Evolutionary conservation across 2,113 vertebrate genomes (phyloP).

Genomic region (Terrapene triunguis): DNA sequence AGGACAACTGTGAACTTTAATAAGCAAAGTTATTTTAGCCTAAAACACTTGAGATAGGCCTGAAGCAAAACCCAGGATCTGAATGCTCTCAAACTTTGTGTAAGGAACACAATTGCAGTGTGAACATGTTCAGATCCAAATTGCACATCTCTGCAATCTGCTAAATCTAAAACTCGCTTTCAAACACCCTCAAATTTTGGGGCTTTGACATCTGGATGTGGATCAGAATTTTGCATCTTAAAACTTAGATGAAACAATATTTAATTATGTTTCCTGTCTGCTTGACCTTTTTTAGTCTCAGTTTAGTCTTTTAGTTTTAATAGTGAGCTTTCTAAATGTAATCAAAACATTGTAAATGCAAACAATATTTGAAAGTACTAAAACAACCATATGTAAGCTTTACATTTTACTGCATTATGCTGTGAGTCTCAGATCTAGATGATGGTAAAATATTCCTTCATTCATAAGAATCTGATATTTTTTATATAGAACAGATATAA

Average conservation of each 20-base stretch:
- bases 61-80: neutral
- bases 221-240: neutral
- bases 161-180: neutral
- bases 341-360: neutral
- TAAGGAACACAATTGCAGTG: neutral
- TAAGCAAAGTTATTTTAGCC: slow-evolving; percentile 71
- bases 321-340: neutral
- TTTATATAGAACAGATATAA: neutral
- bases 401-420: neutral
- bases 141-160: neutral
- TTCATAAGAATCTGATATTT: neutral
- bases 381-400: neutral
- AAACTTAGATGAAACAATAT: neutral
- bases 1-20: slow-evolving; percentile 76
- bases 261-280: neutral
- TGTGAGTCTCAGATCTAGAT: neutral
- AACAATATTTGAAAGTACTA: neutral
- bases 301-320: neutral
- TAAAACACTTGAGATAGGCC: neutral
- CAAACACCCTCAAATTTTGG: neutral
- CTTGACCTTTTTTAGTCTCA: fast-evolving
- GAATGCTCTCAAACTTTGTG: neutral
- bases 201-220: neutral
- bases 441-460: neutral
- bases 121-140: neutral